Evolutionary conservation across 2,888 invertebrate genomes (phyloP).

Genomic region (Trichacis sp.): DNA sequence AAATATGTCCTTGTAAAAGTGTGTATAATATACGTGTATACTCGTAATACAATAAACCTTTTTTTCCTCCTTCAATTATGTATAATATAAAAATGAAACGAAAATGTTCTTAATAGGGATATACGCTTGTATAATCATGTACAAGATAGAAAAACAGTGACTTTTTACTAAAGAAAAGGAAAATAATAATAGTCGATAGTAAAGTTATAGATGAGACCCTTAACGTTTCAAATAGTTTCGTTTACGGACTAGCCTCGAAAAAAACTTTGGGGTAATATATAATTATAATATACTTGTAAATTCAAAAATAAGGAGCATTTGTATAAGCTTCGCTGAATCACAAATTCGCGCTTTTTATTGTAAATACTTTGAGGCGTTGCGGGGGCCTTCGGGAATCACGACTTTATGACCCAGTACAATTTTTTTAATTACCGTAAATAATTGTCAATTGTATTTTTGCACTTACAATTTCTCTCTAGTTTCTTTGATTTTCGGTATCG

Average conservation of each 20-base stretch:
- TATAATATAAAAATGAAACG: constrained; percentile 63
- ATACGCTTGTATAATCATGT: constrained; percentile 29
- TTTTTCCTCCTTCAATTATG: constrained; percentile 38
- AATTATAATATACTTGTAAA: constrained; percentile 41
- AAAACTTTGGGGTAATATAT: constrained; percentile 54
- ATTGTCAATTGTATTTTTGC: too few relatives aligned
- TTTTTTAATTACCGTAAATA: too few relatives aligned
- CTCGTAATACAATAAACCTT: constrained; percentile 66
- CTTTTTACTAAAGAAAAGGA: constrained; percentile 33
- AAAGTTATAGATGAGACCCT: constrained; percentile 35
- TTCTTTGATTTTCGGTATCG: too few relatives aligned
- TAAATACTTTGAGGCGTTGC: constrained; percentile 25
- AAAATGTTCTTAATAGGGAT: constrained; percentile 54
- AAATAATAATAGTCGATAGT: constrained; percentile 26
- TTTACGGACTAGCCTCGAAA: constrained; percentile 62
- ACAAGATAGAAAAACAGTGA: constrained; percentile 51
- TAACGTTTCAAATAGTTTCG: constrained; percentile 40
- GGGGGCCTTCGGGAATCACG: constrained; percentile 5
- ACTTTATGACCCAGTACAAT: too few relatives aligned
- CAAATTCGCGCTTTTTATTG: constrained; percentile 16
- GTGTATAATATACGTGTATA: constrained; percentile 62
- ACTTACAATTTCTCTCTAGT: too few relatives aligned
- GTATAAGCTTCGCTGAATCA: constrained; percentile 12
- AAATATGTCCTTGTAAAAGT: constrained; percentile 64
- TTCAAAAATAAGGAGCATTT: constrained; percentile 30